Conservation (phyloP, 2,113 vertebrate species). For the Paracanthobrama guichenoti region DNA sequence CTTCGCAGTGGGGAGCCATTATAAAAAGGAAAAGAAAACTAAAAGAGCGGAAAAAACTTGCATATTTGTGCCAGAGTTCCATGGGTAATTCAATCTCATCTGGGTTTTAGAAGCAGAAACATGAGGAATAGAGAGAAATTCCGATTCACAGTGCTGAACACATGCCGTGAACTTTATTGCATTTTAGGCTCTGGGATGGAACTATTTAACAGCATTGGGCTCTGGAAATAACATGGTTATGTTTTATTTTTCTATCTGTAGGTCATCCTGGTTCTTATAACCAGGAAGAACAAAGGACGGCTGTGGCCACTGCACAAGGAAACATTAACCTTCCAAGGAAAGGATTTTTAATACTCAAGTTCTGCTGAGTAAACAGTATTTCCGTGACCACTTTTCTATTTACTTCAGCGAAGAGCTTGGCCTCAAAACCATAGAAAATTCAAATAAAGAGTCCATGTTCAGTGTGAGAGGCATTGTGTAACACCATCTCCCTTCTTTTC, state of each 20-base stretch:
- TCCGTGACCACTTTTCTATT: not conserved
- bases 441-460: conserved; percentile 15
- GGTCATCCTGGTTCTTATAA: conserved; percentile 45
- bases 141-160: conserved; percentile 32
- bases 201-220: conserved; percentile 50
- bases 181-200: conserved; percentile 56
- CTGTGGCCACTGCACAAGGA: conserved; percentile 8
- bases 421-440: conserved; percentile 21
- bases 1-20: conserved; percentile 47
- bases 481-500: conserved; percentile 1
- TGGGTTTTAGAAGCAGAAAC: conserved; percentile 41
- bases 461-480: conserved; percentile 3
- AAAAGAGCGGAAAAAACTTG: conserved; percentile 34
- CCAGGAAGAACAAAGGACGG: conserved; percentile 27
- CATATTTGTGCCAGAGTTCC: conserved; percentile 39
- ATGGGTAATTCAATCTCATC: conserved; percentile 51
- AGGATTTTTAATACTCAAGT: conserved; percentile 3
- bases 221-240: conserved; percentile 45
- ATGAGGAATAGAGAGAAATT: conserved; percentile 33
- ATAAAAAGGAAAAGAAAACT: conserved; percentile 1
- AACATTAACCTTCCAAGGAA: not conserved
- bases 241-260: conserved; percentile 45
- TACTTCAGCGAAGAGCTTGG: not conserved
- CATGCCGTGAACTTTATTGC: conserved; percentile 61
- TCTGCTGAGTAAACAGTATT: conserved; percentile 24